A percentile compares a stretch with the other conserved stretches of the same genome.
phyloP scores from a whole-genome alignment of 1,140 invertebrate species.

The Rhynchophorus ferrugineus region DNA sequence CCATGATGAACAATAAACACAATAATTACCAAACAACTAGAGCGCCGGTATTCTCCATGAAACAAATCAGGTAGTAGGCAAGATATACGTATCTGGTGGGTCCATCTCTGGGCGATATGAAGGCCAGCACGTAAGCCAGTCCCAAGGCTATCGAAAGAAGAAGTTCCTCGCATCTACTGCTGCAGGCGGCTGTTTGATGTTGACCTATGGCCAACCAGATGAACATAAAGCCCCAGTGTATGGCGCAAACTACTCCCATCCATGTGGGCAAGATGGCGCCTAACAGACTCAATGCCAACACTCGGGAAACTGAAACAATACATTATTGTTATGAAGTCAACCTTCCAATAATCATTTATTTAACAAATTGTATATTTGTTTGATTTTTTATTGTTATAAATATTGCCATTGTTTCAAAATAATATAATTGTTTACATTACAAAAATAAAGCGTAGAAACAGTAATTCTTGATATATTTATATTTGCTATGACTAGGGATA shows the following conservation, averaged over 20 bases:
- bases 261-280: conserved; percentile 39
- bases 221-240: conserved; percentile 41
- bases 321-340: background rate
- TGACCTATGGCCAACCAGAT: conserved; percentile 40
- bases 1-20: background rate
- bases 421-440: no score
- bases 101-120: conserved; percentile 44
- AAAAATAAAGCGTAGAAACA: no score
- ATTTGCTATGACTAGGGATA: no score
- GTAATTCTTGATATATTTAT: no score
- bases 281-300: conserved; percentile 39
- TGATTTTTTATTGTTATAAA: no score
- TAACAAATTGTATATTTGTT: no score
- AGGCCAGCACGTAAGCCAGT: conserved; percentile 43
- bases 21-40: conserved; percentile 42
- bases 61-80: conserved; percentile 44
- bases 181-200: conserved; percentile 39
- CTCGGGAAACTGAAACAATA: conserved; percentile 32
- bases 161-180: conserved; percentile 43
- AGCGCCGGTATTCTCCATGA: conserved; percentile 45
- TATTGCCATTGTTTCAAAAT: no score
- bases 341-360: background rate
- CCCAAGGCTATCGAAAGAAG: conserved; percentile 41
- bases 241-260: conserved; percentile 40
- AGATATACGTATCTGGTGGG: conserved; percentile 44